These are phyloP conservation scores for Microchrysa polita DNA, from an alignment of 2,888 invertebrate genomes.

Conservation along the genomic window DNA sequence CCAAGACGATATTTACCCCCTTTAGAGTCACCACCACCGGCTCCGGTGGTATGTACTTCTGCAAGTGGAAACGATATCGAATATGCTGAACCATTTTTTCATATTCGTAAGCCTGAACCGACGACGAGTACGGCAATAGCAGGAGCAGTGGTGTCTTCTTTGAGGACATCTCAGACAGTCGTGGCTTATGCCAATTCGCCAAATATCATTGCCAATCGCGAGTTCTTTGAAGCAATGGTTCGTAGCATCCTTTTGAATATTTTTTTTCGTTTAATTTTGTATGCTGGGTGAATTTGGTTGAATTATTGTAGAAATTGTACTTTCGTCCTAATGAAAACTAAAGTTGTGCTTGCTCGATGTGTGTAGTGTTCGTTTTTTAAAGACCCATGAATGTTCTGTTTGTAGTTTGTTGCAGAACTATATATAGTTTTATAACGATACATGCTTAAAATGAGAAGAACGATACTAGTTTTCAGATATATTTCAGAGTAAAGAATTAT, in stretches of 20 bases:
- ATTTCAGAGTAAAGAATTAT: too few species aligned
- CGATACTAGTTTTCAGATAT: too few species aligned
- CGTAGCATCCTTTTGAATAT: slow-evolving; percentile 8
- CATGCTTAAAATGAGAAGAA: too few species aligned
- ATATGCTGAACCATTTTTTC: slow-evolving; percentile 45
- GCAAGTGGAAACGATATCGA: slow-evolving; percentile 22
- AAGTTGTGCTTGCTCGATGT: slow-evolving; percentile 16
- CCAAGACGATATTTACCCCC: slow-evolving; percentile 27
- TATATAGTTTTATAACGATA: too few species aligned
- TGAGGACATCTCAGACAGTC: neutral
- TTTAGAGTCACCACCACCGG: slow-evolving; percentile 35
- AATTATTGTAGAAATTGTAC: too few species aligned
- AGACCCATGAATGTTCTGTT: neutral
- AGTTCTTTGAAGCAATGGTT: slow-evolving; percentile 33
- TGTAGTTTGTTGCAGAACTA: neutral
- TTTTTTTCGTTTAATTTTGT: neutral
- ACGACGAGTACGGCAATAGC: neutral
- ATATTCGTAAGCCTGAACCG: slow-evolving; percentile 22
- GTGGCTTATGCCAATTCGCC: slow-evolving; percentile 41
- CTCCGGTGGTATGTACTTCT: neutral
- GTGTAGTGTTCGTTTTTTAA: too few species aligned
- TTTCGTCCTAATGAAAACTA: neutral
- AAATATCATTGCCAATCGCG: slow-evolving; percentile 36
- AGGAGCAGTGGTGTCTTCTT: neutral
- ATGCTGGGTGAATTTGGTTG: neutral